Evolutionary conservation across 2,888 invertebrate genomes (phyloP).

Genomic region (Drosophila kambysellisi): DNA sequence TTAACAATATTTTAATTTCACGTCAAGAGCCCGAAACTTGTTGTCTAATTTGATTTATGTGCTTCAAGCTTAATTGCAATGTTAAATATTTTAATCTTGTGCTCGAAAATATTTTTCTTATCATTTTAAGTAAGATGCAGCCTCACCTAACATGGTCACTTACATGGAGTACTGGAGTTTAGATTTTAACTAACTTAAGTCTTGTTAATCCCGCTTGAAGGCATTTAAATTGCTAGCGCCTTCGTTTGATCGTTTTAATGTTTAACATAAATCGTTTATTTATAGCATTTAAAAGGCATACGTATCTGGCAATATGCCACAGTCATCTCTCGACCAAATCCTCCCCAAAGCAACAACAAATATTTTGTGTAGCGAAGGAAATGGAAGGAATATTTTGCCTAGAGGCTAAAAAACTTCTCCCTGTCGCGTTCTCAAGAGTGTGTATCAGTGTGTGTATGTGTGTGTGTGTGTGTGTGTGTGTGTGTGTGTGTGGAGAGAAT

Average conservation of each 20-base stretch:
- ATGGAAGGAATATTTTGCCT: conserved; percentile 28
- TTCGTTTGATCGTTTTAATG: conserved; percentile 58
- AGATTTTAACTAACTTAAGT: conserved; percentile 12
- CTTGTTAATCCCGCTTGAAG: conserved; percentile 37
- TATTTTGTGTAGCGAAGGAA: conserved; percentile 21
- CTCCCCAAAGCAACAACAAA: conserved; percentile 20
- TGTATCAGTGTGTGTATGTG: conserved; percentile 6
- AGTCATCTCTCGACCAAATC: background rate
- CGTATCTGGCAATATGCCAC: conserved; percentile 21
- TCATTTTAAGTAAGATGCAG: background rate
- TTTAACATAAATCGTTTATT: conserved; percentile 54
- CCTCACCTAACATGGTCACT: conserved; percentile 20
- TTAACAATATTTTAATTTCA: background rate
- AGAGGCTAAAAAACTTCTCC: conserved; percentile 36
- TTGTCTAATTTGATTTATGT: background rate
- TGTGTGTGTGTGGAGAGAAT: conserved; percentile 35
- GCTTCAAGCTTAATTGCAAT: conserved; percentile 13
- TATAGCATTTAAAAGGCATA: conserved; percentile 54
- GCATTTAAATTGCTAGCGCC: conserved; percentile 31
- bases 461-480: conserved; percentile 4
- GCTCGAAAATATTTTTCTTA: conserved; percentile 3
- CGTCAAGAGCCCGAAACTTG: background rate
- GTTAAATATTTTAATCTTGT: conserved; percentile 1
- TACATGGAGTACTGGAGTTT: background rate
- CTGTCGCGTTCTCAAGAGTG: conserved; percentile 22